Evolutionary conservation across 2,113 vertebrate species (phyloP).

Genomic region (Canis aureus): DNA sequence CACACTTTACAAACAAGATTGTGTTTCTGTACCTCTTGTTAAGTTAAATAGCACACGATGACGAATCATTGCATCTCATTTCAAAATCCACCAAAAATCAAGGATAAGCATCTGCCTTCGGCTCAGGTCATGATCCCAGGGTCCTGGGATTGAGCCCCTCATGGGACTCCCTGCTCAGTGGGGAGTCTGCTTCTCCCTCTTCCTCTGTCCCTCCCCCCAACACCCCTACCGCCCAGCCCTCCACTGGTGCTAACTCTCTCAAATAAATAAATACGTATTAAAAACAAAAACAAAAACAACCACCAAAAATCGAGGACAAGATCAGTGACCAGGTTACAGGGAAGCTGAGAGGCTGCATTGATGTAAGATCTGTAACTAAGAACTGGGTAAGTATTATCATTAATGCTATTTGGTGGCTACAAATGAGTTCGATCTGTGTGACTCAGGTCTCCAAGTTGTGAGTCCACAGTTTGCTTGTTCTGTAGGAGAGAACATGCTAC

Average conservation of each 20-base stretch:
- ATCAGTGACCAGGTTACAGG: neutral
- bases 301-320: neutral
- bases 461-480: neutral
- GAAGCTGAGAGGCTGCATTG: neutral
- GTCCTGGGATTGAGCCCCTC: too few relatives aligned
- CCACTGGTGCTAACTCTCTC: neutral
- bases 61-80: neutral
- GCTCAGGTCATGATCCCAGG: neutral
- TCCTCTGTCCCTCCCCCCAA: too few relatives aligned
- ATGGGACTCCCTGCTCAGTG: too few relatives aligned
- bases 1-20: neutral
- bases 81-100: neutral
- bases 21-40: neutral
- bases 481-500: neutral
- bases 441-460: neutral
- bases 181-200: too few relatives aligned
- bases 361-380: neutral
- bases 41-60: neutral
- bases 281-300: neutral
- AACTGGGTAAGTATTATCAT: neutral
- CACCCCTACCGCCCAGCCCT: too few relatives aligned
- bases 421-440: neutral
- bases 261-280: neutral
- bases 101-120: neutral
- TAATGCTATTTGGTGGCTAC: neutral